Base-by-base conservation (phyloP, 2,797 vertebrate genomes). In the Eleutherodactylus coqui region DNA sequence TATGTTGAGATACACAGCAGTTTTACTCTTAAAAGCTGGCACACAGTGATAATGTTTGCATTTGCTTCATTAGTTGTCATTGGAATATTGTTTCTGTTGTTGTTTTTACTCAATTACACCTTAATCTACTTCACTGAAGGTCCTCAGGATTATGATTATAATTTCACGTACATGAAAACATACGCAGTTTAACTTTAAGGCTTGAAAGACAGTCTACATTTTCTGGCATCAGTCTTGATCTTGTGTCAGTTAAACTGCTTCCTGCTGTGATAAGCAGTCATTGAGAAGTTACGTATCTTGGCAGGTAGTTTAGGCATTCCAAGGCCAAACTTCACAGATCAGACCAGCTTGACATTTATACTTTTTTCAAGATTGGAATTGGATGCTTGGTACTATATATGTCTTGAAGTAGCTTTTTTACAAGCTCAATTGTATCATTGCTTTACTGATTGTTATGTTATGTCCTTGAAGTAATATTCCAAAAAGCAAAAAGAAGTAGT, bases 311-410 rank as follows among this genome's bases (percentile, higher is more conserved):
- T 91, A 89, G 86, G 90, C 89, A 90, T 91, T 91, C 89, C 92
- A 89, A 92, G 90, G 91, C 91, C 90, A 93, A 85, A n/a, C 89
- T 89, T 89, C 80, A 91, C 88, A 88, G 90, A 88, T 88, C 85
- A 87, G 86, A 84, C 58, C 73, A 86, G 86, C 89, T 79, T 86
- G 88, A 88, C 85, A 90, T 88, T 89, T 91, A 88, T 91, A 88
- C 87, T 91, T 88, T 79, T 64, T 90, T 90, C 89, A 90, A 89
- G 91, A 91, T 90, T 90, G 89, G 90, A 89, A 90, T 86, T 83
- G 89, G 89, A 88, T 77, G 88, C 83, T 90, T 91, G 86, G 87
- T 89, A 89, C 53, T 83, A 75, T 83, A 75, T 77, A 72, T 89
- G 84, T 90, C 89, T 90, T 88, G 67, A 90, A 90, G 89, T 82